Conservation (phyloP, 2,113 vertebrate genomes). For the Ochotona curzoniae region DNA sequence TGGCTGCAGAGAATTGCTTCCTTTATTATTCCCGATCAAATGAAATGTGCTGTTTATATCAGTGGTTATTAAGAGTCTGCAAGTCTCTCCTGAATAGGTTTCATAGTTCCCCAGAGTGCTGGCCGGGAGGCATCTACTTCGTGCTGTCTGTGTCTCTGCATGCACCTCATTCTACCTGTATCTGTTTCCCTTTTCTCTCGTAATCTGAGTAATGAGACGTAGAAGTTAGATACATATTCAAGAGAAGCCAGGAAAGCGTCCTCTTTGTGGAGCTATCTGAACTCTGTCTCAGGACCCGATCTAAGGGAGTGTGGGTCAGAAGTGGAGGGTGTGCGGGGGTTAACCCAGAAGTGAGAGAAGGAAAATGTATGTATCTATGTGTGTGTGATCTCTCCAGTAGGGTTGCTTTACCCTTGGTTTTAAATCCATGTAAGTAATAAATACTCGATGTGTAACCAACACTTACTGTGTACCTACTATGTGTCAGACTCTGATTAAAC, state of each 20-base stretch:
- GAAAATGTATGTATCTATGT: not conserved
- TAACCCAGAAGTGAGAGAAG: not conserved
- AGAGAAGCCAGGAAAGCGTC: not conserved
- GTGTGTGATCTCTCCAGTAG: not conserved
- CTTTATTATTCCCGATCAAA: conserved; percentile 2
- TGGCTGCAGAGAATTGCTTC: not conserved
- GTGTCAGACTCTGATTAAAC: not conserved
- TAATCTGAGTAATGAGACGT: not conserved
- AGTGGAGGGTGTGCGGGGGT: not conserved
- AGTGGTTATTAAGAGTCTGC: conserved; percentile 4
- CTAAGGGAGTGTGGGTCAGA: not conserved
- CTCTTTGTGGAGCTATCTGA: not conserved
- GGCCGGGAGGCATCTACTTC: not conserved
- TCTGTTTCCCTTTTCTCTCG: not conserved
- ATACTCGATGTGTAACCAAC: no score
- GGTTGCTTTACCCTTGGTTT: not conserved
- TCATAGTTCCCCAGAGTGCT: not conserved
- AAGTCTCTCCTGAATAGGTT: conserved; percentile 30
- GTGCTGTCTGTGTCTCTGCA: not conserved
- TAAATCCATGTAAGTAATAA: not conserved
- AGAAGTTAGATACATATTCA: not conserved
- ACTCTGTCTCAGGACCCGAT: conserved; percentile 5
- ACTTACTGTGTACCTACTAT: not conserved
- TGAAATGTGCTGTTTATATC: not conserved
- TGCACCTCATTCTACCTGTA: no score